Evolutionary conservation across 2,888 invertebrate species (phyloP), one percentile per base, ranked within the genome.

Genomic region (Synanthedon andrenaeformis): DNA sequence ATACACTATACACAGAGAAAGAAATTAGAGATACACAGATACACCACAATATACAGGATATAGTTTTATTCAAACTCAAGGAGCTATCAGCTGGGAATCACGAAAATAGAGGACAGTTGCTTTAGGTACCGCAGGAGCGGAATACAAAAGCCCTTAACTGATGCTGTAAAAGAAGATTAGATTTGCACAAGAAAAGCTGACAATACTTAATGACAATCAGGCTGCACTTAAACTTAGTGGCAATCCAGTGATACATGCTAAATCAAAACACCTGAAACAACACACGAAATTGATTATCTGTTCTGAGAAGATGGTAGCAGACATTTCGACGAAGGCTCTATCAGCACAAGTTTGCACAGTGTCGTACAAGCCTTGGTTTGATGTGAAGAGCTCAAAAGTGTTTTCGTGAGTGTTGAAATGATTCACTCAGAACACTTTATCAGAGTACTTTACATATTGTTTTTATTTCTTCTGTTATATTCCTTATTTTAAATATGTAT

Each of bases 21-120:
- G n/a, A n/a, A n/a, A n/a, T n/a, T n/a, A n/a, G n/a, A n/a, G n/a
- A n/a, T n/a, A n/a, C n/a, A n/a, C n/a, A n/a, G n/a, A n/a, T n/a
- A n/a, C n/a, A n/a, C n/a, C n/a, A n/a, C n/a, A n/a, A n/a, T n/a
- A n/a, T 23, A 57, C 62, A 3, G 62, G 66, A 0, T 63, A 60
- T 50, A 17, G 35, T 49, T 66, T 62, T 42, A 58, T 50, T 12
- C 53, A 56, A 10, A 14, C 23, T 41, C 55, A 55, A 41, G 52
- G 53, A 8, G 45, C 55, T 3, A n/a, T n/a, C n/a, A n/a, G n/a
- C n/a, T n/a, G n/a, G n/a, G n/a, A n/a, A n/a, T n/a, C 59, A 3
- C 58, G 54, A 52, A 66, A 64, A 52, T 62, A 64, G 49, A 52
- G 48, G 35, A 59, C 57, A n/a, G 60, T 64, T 12, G 64, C 63